Conservation (phyloP, 2,797 vertebrate genomes). For the Lagodon rhomboides region DNA sequence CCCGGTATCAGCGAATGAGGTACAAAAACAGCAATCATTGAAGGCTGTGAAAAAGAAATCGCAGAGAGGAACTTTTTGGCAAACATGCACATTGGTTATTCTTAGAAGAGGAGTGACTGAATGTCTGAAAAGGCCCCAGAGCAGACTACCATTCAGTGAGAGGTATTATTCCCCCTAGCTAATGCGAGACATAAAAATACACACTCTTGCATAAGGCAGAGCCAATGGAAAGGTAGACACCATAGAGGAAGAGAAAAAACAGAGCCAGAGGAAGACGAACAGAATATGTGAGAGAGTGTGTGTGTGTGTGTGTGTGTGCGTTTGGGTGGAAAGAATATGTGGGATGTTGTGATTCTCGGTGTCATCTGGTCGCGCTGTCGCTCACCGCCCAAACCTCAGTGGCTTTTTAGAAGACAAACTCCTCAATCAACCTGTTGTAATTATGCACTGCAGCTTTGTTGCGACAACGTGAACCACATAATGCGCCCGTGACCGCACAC, state of each 20-base stretch:
- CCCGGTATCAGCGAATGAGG: slow-evolving; percentile 69
- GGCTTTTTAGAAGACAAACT: slow-evolving; percentile 64
- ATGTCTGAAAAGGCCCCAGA: slow-evolving; percentile 84
- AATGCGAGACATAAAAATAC: slow-evolving; percentile 81
- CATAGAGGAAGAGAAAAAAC: slow-evolving; percentile 67
- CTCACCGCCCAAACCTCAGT: slow-evolving; percentile 60
- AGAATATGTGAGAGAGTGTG: slow-evolving; percentile 37
- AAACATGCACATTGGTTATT: slow-evolving; percentile 76
- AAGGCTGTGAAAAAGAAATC: slow-evolving; percentile 55
- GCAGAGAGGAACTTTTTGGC: slow-evolving; percentile 73
- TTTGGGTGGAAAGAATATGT: slow-evolving; percentile 68
- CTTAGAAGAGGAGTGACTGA: slow-evolving; percentile 86
- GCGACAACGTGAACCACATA: slow-evolving; percentile 64
- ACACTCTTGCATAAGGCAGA: slow-evolving; percentile 69
- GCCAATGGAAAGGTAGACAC: slow-evolving; percentile 82
- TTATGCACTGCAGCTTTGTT: slow-evolving; percentile 68
- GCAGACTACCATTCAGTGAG: slow-evolving; percentile 79
- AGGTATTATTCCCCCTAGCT: slow-evolving; percentile 79
- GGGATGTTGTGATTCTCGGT: slow-evolving; percentile 67
- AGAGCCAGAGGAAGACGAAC: slow-evolving; percentile 56
- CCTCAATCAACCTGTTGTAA: slow-evolving; percentile 73
- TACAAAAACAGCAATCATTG: slow-evolving; percentile 73
- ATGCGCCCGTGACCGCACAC: slow-evolving; percentile 51
- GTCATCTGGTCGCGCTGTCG: slow-evolving; percentile 68
- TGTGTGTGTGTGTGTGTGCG: slow-evolving; percentile 16